Base-by-base conservation (phyloP, 2,888 invertebrate genomes). In the Agrotis clavis region DNA sequence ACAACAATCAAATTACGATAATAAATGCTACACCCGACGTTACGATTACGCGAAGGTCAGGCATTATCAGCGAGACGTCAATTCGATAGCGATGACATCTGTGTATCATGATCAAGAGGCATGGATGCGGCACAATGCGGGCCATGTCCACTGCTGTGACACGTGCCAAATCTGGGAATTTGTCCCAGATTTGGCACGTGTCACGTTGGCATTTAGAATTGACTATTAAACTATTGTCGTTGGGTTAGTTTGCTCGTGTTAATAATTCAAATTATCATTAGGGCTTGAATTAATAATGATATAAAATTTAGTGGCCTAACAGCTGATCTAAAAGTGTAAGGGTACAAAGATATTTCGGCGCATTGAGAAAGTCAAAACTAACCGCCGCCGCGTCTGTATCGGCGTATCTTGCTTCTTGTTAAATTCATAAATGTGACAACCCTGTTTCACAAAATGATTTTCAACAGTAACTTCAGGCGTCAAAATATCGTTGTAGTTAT, bases 51-150 rank as follows among this genome's bases (percentile, higher is more conserved):
- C 25, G 73, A 82, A 80, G 80, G 80, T 74, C 65, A 67, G 21
- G n/a, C 30, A 59, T 69, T 79, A 82, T 69, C 69, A 64, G 57
- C 41, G 53, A 65, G 30, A 54, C 66, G 57, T 73, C 62, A 63
- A 68, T 65, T 56, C 53, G 60, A 61, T 51, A 78, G 67, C 64
- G 67, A 82, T 68, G 72, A 51, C 72, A 65, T 77, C 70, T 82
- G 47, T 51, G 50, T 79, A 68, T 60, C 78, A 78, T 68, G 68
- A 69, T 50, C 56, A 21, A 53, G 51, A 60, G 19, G 72, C 79
- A 73, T 79, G 75, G 21, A 47, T 45, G 54, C 57, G 50, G 18
- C 13, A 45, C 41, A 54, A 77, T 72, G 63, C 81, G 74, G 82
- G 74, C 53, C 18, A 57, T 72, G 71, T 60, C 62, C 18, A 18